Evolutionary conservation across 2,797 vertebrate genomes (phyloP).

Genomic region (Carapus acus): DNA sequence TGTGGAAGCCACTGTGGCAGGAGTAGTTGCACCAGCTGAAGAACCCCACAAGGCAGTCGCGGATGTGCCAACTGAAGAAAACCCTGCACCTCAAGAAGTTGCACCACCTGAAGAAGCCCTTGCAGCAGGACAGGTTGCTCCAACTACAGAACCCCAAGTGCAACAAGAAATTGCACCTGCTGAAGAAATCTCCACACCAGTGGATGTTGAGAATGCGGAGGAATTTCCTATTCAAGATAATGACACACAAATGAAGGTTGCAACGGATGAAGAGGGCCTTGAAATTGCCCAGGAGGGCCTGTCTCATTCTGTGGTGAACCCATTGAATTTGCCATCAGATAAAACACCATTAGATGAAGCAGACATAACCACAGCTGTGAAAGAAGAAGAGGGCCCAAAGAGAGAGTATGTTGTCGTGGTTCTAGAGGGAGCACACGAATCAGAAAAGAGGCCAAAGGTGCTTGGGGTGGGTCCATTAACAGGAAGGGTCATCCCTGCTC

Average conservation of each 20-base stretch:
- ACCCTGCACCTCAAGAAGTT: background rate
- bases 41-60: background rate
- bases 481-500: slow-evolving; percentile 40
- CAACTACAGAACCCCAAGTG: background rate
- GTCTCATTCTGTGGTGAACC: background rate
- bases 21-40: too few relatives aligned
- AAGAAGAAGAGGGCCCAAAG: slow-evolving; percentile 16
- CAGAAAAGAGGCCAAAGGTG: slow-evolving; percentile 48
- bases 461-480: slow-evolving; percentile 42
- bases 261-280: background rate
- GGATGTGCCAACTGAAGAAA: slow-evolving; percentile 7
- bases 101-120: too few relatives aligned
- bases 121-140: background rate
- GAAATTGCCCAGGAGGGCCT: slow-evolving; percentile 4
- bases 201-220: too few relatives aligned
- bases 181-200: background rate
- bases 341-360: slow-evolving; percentile 8
- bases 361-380: slow-evolving; percentile 16
- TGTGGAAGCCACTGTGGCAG: too few relatives aligned
- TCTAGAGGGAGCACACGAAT: slow-evolving; percentile 45
- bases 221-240: too few relatives aligned
- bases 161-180: background rate
- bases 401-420: slow-evolving; percentile 48
- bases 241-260: background rate
- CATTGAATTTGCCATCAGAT: slow-evolving; percentile 8